A percentile compares a stretch with the other conserved stretches of the same genome.
phyloP scores from a whole-genome alignment of 2,797 vertebrate genomes.

The Phalanger gymnotis region DNA sequence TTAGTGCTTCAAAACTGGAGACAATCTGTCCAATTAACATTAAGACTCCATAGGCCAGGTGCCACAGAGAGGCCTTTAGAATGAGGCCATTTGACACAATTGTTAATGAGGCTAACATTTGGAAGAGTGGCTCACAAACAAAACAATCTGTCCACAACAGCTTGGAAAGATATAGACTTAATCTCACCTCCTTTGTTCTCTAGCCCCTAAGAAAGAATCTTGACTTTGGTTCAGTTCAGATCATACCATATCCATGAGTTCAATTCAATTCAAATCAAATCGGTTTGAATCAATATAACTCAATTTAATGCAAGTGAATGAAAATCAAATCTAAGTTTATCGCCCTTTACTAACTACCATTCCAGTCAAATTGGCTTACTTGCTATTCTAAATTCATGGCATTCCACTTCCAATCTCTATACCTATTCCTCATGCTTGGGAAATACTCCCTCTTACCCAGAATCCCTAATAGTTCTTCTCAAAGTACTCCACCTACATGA shows the following conservation, averaged over 20 bases:
- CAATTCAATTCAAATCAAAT: neutral
- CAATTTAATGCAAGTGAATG: neutral
- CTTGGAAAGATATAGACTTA: neutral
- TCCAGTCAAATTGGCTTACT: neutral
- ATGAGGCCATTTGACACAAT: conserved; percentile 78
- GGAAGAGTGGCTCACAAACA: conserved; percentile 74
- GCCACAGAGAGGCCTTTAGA: conserved; percentile 72
- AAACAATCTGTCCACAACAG: conserved; percentile 52
- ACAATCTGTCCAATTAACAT: conserved; percentile 88
- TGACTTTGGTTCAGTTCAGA: neutral
- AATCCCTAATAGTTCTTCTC: neutral
- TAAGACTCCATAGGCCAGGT: conserved; percentile 80
- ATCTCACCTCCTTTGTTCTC: neutral
- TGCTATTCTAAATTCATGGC: neutral
- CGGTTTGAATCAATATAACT: neutral
- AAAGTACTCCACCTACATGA: neutral
- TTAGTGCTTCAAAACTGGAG: conserved; percentile 84
- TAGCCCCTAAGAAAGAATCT: neutral
- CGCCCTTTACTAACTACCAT: neutral
- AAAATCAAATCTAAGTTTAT: neutral
- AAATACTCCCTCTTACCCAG: neutral
- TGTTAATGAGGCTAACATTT: conserved; percentile 77
- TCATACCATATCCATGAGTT: neutral
- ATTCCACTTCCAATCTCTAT: neutral
- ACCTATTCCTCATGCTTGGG: neutral